Base-by-base conservation (phyloP, 2,888 invertebrate species). In the Dascillus cervinus region DNA sequence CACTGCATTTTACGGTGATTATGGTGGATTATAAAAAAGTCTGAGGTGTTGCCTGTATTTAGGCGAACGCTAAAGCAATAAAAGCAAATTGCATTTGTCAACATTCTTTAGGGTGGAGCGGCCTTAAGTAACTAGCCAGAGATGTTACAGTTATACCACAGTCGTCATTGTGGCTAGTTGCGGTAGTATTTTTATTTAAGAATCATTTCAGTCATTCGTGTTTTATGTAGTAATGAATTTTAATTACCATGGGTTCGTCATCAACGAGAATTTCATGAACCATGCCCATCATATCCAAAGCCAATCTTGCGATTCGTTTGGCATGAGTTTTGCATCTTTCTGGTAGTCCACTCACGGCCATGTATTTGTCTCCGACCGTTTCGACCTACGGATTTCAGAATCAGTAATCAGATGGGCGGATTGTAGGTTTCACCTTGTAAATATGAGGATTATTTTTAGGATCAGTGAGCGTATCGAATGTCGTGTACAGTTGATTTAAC, bases 321-420 rank as follows among this genome's bases (percentile, higher is more conserved):
- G 94, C 92, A 57, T 96, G 95, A 20, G 82, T 82, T 33, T 78
- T 77, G 59, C 92, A 92, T 4, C 83, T 84, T 58, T 94, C 92
- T 0, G 95, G 95, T 29, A 95, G 69, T 24, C 95, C 95, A 49
- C 92, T 90, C 1, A 94, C 95, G 0, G 94, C 92, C 95, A 95
- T 96, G 62, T 96, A 96, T 64, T 95, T 95, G 65, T 95, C 95
- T 37, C 95, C 95, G 11, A 95, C 91, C 6, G 95, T 96, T 68
- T 96, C 95, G 38, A 96, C 94, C 94, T 94, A 54, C 5, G 49
- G 39, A 29, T 11, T 26, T 23, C 22, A n/a, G 9, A n/a, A 6
- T 17, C 4, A 17, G 4, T 6, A 17, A 17, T 17, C 8, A 17
- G 17, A 17, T 4, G 17, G 8, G 17, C 4, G 5, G 8, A 17